Base-by-base conservation (phyloP, 2,888 invertebrate species). In the Cerastoderma edule region DNA sequence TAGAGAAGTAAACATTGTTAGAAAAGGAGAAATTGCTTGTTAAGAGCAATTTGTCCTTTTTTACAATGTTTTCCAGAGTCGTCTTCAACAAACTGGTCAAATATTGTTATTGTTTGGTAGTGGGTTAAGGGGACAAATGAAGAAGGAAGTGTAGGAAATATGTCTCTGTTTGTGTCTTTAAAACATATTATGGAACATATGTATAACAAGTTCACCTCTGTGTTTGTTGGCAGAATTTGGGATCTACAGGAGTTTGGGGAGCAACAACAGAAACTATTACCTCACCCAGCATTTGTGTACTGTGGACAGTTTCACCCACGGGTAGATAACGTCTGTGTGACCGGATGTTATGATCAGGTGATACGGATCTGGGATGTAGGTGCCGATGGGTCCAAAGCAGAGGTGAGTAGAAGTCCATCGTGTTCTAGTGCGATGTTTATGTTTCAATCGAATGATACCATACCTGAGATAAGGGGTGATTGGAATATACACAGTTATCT, bases 251-350 rank as follows among this genome's bases (percentile, higher is more conserved):
- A 83, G 8, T 78, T 85, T 71, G 79, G 80, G 6, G 85, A 86
- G 46, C 79, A 75, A 24, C 84, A 89, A n/a, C 83, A 84, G 56
- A 90, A 91, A 68, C 66, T 95, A 83, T 89, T 96, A 72, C 94
- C 95, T 33, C 96, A 96, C 92, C 95, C 96, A 35, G 94, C 95
- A 1, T 96, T 95, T 91, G 95, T 96, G 4, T 96, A 96, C 89
- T 93, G 94, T 73, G 94, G 95, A n/a, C 94, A 94, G 89, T 95
- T 94, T 87, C 93, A 94, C 65, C 93, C 94, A 1, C 91, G 92
- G 33, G 92, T 93, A 32, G 85, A 92, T 19, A 89, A 92, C n/a
- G 92, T 94, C 35, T 92, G 95, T 0, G 94, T 93, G 1, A 95
- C 95, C 0, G 95, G 95, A 8, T 95, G 95, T 85, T 95, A 94